Conservation (phyloP, 1,140 invertebrate species). For the Arctopsyche grandis region DNA sequence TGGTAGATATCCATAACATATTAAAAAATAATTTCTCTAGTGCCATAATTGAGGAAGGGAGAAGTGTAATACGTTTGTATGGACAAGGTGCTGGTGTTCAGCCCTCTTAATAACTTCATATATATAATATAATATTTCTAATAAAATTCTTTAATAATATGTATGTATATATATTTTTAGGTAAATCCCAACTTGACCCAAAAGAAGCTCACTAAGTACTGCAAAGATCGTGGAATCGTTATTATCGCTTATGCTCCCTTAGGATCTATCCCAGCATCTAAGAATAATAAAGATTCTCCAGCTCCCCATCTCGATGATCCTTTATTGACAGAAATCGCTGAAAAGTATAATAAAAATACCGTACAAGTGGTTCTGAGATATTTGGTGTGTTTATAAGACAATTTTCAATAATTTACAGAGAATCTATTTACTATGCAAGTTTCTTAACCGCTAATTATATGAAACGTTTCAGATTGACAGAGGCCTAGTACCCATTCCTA, state of each 20-base stretch:
- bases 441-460: background rate
- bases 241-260: conserved; percentile 85
- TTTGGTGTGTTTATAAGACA: conserved; percentile 65
- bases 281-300: conserved; percentile 67
- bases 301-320: conserved; percentile 71
- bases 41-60: no score
- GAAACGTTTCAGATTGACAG: conserved; percentile 67
- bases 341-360: conserved; percentile 76
- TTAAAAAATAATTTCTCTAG: no score
- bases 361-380: conserved; percentile 74
- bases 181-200: conserved; percentile 78
- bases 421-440: no score
- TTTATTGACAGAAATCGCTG: conserved; percentile 70
- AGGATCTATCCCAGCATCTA: conserved; percentile 70
- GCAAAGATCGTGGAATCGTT: conserved; percentile 72
- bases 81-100: no score
- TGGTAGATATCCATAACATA: no score
- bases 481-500: conserved; percentile 77
- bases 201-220: conserved; percentile 74
- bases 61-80: no score
- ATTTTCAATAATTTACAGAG: conserved; percentile 6
- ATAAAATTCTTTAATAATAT: background rate
- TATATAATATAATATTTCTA: background rate
- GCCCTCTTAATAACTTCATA: background rate
- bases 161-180: conserved; percentile 49